phyloP scores from a whole-genome alignment of 2,888 invertebrate species.

The Griposia aprilina region DNA sequence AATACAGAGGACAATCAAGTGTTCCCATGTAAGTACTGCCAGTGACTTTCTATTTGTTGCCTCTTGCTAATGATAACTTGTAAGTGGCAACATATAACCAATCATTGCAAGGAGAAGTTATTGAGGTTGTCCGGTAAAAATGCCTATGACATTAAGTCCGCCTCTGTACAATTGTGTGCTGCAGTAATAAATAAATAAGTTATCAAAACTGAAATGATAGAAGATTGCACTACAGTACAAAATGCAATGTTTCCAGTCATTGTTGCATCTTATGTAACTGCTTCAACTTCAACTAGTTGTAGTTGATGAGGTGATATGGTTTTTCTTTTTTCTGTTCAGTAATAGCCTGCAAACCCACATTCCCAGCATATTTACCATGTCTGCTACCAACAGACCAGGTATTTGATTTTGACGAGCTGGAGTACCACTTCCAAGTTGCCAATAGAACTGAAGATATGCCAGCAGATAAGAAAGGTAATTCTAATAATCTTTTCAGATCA shows the following conservation, averaged over 20 bases:
- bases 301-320: not conserved
- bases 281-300: too few relatives aligned
- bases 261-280: too few relatives aligned
- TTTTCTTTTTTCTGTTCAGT: slow-evolving; percentile 89
- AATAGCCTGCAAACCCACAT: slow-evolving; percentile 96
- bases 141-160: too few relatives aligned
- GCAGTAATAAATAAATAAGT: too few relatives aligned
- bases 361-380: slow-evolving; percentile 96
- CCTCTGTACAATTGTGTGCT: too few relatives aligned
- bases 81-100: not conserved
- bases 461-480: slow-evolving; percentile 88
- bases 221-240: too few relatives aligned
- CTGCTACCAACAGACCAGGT: slow-evolving; percentile 98
- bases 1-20: slow-evolving; percentile 96
- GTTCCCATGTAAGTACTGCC: slow-evolving; percentile 94
- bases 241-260: too few relatives aligned
- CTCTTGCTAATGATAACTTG: not conserved
- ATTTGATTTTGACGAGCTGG: slow-evolving; percentile 96
- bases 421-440: slow-evolving; percentile 93
- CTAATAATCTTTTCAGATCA: not conserved
- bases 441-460: slow-evolving; percentile 92
- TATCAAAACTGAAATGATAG: too few relatives aligned
- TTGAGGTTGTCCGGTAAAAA: too few relatives aligned
- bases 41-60: not conserved
- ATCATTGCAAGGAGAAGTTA: too few relatives aligned